Evolutionary conservation across 2,797 vertebrate genomes (phyloP).

Genomic region (Protonibea diacanthus): DNA sequence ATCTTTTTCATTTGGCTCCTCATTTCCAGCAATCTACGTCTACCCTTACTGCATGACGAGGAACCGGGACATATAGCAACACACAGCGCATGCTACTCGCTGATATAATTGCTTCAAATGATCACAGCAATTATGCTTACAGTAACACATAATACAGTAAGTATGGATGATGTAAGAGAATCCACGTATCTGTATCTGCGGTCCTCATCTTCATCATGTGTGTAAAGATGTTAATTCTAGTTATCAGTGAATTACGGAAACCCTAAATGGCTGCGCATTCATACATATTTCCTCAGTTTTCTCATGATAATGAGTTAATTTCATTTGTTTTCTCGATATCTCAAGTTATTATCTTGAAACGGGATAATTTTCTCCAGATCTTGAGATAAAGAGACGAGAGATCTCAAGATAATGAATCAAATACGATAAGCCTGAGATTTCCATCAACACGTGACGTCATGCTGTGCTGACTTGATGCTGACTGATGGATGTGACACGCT

Average conservation of each 20-base stretch:
- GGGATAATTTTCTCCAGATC: too few species aligned
- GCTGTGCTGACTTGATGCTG: too few species aligned
- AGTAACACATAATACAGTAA: slow-evolving; percentile 11
- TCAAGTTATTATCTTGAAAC: too few species aligned
- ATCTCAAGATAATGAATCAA: too few species aligned
- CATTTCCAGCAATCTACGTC: slow-evolving; percentile 43
- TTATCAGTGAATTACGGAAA: not conserved
- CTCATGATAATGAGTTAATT: too few species aligned
- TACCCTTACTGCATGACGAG: slow-evolving; percentile 23
- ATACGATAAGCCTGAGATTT: too few species aligned
- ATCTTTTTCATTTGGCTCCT: slow-evolving; percentile 47
- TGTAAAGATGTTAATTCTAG: not conserved
- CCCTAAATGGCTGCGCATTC: not conserved
- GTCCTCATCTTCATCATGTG: not conserved
- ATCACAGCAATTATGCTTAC: slow-evolving; percentile 21
- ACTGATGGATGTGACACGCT: too few species aligned
- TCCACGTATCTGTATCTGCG: not conserved
- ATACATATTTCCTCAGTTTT: not conserved
- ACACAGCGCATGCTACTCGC: slow-evolving; percentile 5
- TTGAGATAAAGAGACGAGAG: too few species aligned
- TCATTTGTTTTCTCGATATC: too few species aligned
- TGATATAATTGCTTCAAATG: slow-evolving; percentile 14
- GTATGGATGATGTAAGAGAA: slow-evolving; percentile 15
- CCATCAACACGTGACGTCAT: too few species aligned
- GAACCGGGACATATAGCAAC: slow-evolving; percentile 20